These are phyloP conservation scores for Chromobotia macracanthus DNA, from an alignment of 2,797 vertebrate genomes.

Conservation along the genomic window DNA sequence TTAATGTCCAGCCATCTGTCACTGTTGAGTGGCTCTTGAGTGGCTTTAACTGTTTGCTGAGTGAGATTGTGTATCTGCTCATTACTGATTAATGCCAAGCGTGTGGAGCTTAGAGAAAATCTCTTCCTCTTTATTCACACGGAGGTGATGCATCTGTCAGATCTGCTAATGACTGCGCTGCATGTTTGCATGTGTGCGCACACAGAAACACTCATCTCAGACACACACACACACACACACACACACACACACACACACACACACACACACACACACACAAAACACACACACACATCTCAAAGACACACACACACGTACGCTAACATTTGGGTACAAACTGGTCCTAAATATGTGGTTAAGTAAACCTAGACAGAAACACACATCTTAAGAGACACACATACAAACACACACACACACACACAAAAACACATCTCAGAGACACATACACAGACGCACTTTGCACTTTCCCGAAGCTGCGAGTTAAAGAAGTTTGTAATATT, in stretches of 20 bases:
- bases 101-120: constrained; percentile 5
- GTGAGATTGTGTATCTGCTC: constrained; percentile 49
- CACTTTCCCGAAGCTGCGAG: background rate
- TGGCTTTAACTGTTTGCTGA: constrained; percentile 58
- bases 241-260: background rate
- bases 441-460: background rate
- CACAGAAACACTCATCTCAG: background rate
- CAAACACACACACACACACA: too few relatives aligned
- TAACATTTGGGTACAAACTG: too few relatives aligned
- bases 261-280: too few relatives aligned
- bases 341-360: too few relatives aligned
- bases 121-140: constrained; percentile 25
- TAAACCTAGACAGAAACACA: too few relatives aligned
- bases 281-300: too few relatives aligned
- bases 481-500: too few relatives aligned
- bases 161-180: constrained; percentile 9
- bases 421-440: too few relatives aligned
- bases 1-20: constrained; percentile 58
- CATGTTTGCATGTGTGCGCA: constrained; percentile 12
- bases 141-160: constrained; percentile 39
- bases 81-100: constrained; percentile 50
- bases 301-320: too few relatives aligned
- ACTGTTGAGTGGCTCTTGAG: constrained; percentile 54
- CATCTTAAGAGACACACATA: too few relatives aligned
- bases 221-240: constrained; percentile 16